Conservation (phyloP, 2,797 vertebrate species). For the Betta splendens region DNA sequence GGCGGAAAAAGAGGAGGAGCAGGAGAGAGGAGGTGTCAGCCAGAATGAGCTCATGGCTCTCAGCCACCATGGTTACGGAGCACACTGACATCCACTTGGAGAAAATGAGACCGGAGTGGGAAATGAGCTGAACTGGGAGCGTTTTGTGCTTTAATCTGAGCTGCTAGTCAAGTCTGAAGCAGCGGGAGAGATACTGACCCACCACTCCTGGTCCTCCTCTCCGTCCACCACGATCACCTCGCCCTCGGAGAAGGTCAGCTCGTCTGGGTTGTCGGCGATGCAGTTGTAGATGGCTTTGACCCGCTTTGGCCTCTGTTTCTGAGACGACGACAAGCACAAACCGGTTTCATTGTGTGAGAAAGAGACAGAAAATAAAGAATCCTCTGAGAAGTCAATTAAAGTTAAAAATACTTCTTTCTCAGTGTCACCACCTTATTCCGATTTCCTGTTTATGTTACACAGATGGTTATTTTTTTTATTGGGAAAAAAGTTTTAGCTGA, state of each 20-base stretch:
- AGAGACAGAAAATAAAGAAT: not conserved
- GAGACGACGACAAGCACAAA: slow-evolving; percentile 26
- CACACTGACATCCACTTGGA: slow-evolving; percentile 28
- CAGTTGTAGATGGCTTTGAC: slow-evolving; percentile 99
- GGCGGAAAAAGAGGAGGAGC: slow-evolving; percentile 43
- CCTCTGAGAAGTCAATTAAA: too few species aligned
- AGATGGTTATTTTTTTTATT: not conserved
- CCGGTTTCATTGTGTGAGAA: not conserved
- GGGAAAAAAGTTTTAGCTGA: too few species aligned
- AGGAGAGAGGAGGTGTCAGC: slow-evolving; percentile 22
- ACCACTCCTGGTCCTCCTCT: slow-evolving; percentile 99
- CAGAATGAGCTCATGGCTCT: slow-evolving; percentile 71
- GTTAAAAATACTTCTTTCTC: too few species aligned
- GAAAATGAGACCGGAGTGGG: slow-evolving; percentile 10
- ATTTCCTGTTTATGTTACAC: too few species aligned
- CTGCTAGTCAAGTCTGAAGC: not conserved
- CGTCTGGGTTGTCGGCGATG: slow-evolving; percentile 95
- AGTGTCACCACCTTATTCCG: too few species aligned
- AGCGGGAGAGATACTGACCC: slow-evolving; percentile 86
- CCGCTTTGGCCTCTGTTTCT: slow-evolving; percentile 93
- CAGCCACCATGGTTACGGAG: slow-evolving; percentile 53
- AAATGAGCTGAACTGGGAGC: slow-evolving; percentile 6
- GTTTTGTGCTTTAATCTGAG: slow-evolving; percentile 17
- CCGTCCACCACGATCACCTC: slow-evolving; percentile 97
- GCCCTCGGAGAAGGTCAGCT: slow-evolving; percentile 96